Base-by-base conservation (phyloP, 2,113 vertebrate genomes). In the Semnopithecus entellus region DNA sequence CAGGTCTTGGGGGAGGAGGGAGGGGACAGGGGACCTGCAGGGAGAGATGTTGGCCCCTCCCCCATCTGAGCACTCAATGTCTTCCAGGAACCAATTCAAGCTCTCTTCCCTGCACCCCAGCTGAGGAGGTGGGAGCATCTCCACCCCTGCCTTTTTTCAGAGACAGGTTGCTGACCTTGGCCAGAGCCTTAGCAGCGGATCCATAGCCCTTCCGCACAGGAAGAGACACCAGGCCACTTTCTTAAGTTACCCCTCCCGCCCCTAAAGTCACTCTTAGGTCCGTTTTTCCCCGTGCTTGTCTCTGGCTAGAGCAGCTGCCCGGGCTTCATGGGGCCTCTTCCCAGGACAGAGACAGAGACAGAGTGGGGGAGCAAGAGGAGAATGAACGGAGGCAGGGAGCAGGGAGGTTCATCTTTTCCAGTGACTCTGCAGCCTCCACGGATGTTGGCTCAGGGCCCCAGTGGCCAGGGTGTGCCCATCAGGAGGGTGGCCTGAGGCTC, bases 21-120 rank as follows among this genome's bases (percentile, higher is more conserved):
- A 64, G 61, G 27, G 61, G 61, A 64, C 27, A 64, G 13, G 27
- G 27, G 27, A 32, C 43, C 16, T 0, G 25, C 20, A 48, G 57
- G 64, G 27, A 23, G 18, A 23, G 18, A 40, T 9, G 13, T 32
- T 5, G 30, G 59, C 18, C 73, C 38, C 30, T 10, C 2, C 52
- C 32, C 14, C 23, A 43, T 35, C 18, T 0, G 0, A 82, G 61
- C 3, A 78, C 55, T n/a, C 27, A 1, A 0, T 4, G 40, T 40
- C 45, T 17, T 45, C 76, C 27, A 14, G 50, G 68, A 11, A 45
- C 23, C 0, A 2, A 32, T 8, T 35, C 50, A 18, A 85, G 55
- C n/a, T 57, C 18, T 75, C 61, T 75, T 38, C 30, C 75, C n/a
- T 35, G 11, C 12, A 48, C 64, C 89, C 9, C 16, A 8, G 8